These are phyloP conservation scores for Cerastoderma edule DNA, from an alignment of 2,888 invertebrate genomes.

Conservation along the genomic window DNA sequence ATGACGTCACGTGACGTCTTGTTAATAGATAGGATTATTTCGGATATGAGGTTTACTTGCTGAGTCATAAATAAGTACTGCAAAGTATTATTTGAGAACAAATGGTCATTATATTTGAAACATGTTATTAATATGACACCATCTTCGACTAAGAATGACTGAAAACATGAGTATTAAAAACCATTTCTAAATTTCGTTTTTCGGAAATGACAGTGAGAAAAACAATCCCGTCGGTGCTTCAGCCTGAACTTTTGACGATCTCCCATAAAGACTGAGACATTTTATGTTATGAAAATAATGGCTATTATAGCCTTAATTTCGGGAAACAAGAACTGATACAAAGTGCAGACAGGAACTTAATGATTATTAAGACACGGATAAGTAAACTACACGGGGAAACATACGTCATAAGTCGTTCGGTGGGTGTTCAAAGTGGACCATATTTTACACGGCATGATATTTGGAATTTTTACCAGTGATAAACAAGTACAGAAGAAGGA, in stretches of 20 bases:
- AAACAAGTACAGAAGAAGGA: slow-evolving; percentile 14
- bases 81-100: too few species aligned
- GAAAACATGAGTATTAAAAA: too few species aligned
- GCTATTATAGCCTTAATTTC: slow-evolving; percentile 78
- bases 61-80: too few species aligned
- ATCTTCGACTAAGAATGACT: too few species aligned
- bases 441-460: slow-evolving; percentile 49
- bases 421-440: slow-evolving; percentile 32
- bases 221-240: slow-evolving; percentile 57
- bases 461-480: slow-evolving; percentile 23
- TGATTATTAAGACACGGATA: not conserved
- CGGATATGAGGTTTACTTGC: too few species aligned
- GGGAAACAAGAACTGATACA: slow-evolving; percentile 59
- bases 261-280: slow-evolving; percentile 70
- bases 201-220: slow-evolving; percentile 18
- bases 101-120: not conserved
- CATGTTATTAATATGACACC: not conserved
- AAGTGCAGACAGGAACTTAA: slow-evolving; percentile 15
- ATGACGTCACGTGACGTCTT: slow-evolving; percentile 71
- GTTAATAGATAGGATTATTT: slow-evolving; percentile 47
- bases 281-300: slow-evolving; percentile 74
- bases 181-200: not conserved
- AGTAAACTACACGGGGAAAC: not conserved
- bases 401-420: not conserved
- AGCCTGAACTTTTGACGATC: slow-evolving; percentile 74